Percentiles rank a stretch among this genome's conserved stretches.
Conservation (phyloP, 2,797 vertebrate species). For the Sebastes umbrosus region DNA sequence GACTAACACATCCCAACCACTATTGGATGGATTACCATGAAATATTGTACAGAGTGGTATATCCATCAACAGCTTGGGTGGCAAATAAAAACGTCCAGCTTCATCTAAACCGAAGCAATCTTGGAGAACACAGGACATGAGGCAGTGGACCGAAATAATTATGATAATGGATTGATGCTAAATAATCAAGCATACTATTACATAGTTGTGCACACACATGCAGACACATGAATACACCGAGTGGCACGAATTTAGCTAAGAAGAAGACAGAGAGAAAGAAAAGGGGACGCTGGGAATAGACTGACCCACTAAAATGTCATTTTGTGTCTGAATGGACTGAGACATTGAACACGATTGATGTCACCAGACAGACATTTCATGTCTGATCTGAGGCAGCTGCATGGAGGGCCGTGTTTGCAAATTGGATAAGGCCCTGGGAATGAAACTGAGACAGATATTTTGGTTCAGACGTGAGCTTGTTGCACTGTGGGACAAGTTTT, state of each 20-base stretch:
- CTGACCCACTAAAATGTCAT: constrained; percentile 36
- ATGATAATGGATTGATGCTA: constrained; percentile 42
- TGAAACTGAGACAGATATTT: constrained; percentile 21
- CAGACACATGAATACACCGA: neutral
- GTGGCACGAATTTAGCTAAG: neutral
- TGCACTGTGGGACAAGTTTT: constrained; percentile 8
- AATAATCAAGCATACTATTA: constrained; percentile 20
- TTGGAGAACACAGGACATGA: constrained; percentile 26
- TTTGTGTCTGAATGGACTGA: constrained; percentile 29
- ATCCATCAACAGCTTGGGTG: neutral
- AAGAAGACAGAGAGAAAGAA: neutral
- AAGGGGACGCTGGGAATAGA: constrained; percentile 8
- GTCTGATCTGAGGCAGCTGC: constrained; percentile 35
- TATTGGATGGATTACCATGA: neutral
- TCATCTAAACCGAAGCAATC: constrained; percentile 11
- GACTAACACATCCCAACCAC: neutral
- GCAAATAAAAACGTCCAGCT: neutral
- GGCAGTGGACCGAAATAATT: constrained; percentile 37
- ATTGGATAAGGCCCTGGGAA: constrained; percentile 34
- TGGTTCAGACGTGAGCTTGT: constrained; percentile 17
- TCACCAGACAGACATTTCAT: constrained; percentile 31
- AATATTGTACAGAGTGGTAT: neutral
- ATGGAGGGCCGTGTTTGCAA: constrained; percentile 30
- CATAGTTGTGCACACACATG: neutral
- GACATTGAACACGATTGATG: constrained; percentile 40